Conservation (phyloP, 2,888 invertebrate species). For the Amphipyra tragopoginis region DNA sequence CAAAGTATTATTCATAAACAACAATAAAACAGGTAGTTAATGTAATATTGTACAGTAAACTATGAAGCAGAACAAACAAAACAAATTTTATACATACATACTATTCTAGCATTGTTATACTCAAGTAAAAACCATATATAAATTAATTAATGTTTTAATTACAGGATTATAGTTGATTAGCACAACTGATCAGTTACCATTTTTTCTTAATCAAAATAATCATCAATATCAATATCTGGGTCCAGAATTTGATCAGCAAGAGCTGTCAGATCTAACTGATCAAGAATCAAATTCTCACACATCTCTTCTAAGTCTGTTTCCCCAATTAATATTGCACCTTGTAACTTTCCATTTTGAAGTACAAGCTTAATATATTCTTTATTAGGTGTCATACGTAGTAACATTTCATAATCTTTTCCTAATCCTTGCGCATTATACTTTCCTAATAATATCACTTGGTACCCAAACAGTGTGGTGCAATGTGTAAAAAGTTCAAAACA, state of each 20-base stretch:
- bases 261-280: conserved; percentile 96
- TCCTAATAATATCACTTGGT: conserved; percentile 97
- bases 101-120: too few relatives aligned
- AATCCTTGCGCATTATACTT: conserved; percentile 98
- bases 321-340: conserved; percentile 98
- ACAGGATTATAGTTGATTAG: background rate
- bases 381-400: conserved; percentile 95
- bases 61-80: too few relatives aligned
- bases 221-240: conserved; percentile 99
- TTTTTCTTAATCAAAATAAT: conserved; percentile 96
- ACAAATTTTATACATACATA: too few relatives aligned
- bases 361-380: conserved; percentile 96
- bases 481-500: conserved; percentile 99
- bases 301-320: conserved; percentile 99
- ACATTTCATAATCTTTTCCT: conserved; percentile 94
- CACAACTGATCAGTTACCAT: background rate
- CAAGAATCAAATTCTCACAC: conserved; percentile 98
- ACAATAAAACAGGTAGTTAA: too few relatives aligned
- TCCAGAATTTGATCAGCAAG: conserved; percentile 98
- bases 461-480: conserved; percentile 98
- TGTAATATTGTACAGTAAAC: too few relatives aligned
- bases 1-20: too few relatives aligned
- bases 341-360: conserved; percentile 94
- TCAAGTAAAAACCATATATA: too few relatives aligned
- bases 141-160: too few relatives aligned